Base-by-base conservation (phyloP, 2,797 vertebrate genomes). In the Crypturellus tataupa region DNA sequence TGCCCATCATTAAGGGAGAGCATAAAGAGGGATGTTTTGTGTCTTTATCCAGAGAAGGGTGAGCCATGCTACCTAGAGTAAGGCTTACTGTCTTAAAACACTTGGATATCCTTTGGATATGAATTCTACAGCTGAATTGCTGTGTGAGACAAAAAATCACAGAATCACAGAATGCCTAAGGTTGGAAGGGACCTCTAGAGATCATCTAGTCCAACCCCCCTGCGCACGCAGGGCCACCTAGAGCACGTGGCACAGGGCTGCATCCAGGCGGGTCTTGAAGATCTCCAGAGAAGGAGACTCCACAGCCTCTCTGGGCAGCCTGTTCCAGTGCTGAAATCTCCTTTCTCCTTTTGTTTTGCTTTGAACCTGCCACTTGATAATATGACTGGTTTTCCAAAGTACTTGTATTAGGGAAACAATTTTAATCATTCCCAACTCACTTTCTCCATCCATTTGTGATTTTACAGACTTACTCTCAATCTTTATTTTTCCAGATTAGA, bases 21-120 rank as follows among this genome's bases (percentile, higher is more conserved):
- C 58, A 87, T 80, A 80, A 89, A 89, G 44, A 90, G 64, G 79
- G 40, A 37, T 51, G 29, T 37, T 90, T 20, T 68, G 46, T 72
- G 53, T 70, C 65, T 78, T 60, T 62, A 80, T 85, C 55, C 65
- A 69, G 65, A 81, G 44, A 78, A 9, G 68, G 59, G 55, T 56
- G 70, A 80, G 44, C 69, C 37, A 42, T 35, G 20, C 18, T 77
- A 72, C 63, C 89, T 84, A 77, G 21, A 88, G 64, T 39, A 80
- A 33, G 46, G 81, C 77, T 55, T 77, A 72, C 7, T 59, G 59
- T 37, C 35, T 81, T 42, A 53, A 27, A 69, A 44, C 80, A 2
- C 75, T 62, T 73, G 42, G 12, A 37, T 21, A 51, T 10, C 31
- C 23, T 92, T 79, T 39, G 39, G 53, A 39, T 51, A 68, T 9